Evolutionary conservation across 2,113 vertebrate genomes (phyloP).

Genomic region (Oreocharis arfaki): DNA sequence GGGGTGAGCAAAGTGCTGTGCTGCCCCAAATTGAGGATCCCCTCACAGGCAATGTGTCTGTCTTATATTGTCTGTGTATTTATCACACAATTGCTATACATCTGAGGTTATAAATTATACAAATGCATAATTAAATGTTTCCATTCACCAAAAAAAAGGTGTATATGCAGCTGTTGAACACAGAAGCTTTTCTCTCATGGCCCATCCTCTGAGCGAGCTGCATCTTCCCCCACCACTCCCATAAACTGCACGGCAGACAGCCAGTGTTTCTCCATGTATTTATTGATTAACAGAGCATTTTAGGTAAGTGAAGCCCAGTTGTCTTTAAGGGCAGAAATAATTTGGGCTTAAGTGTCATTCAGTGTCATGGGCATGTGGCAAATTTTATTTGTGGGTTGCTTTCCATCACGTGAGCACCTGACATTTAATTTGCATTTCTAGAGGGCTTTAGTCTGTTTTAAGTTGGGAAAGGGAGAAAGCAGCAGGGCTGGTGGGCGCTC

Average conservation of each 20-base stretch:
- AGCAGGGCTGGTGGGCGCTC: neutral
- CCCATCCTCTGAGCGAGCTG: neutral
- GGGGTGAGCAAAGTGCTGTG: neutral
- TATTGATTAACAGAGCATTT: neutral
- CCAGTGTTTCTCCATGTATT: neutral
- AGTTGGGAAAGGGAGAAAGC: neutral
- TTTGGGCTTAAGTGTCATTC: neutral
- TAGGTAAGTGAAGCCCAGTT: neutral
- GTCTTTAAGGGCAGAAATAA: neutral
- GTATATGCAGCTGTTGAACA: neutral
- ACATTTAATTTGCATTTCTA: neutral
- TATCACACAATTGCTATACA: neutral
- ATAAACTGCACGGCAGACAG: neutral
- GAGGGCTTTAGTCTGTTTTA: neutral
- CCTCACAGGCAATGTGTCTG: fast-evolving
- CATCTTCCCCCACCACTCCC: neutral
- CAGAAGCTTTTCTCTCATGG: fast-evolving
- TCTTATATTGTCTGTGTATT: neutral
- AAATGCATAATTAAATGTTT: neutral
- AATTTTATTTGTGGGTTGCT: neutral
- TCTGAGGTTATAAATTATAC: neutral
- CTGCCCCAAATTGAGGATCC: fast-evolving
- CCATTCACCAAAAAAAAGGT: fast-evolving
- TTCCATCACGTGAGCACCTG: neutral
- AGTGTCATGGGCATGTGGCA: neutral